Evolutionary conservation across 2,797 vertebrate species (phyloP).

Genomic region (Lophotriccus pileatus): DNA sequence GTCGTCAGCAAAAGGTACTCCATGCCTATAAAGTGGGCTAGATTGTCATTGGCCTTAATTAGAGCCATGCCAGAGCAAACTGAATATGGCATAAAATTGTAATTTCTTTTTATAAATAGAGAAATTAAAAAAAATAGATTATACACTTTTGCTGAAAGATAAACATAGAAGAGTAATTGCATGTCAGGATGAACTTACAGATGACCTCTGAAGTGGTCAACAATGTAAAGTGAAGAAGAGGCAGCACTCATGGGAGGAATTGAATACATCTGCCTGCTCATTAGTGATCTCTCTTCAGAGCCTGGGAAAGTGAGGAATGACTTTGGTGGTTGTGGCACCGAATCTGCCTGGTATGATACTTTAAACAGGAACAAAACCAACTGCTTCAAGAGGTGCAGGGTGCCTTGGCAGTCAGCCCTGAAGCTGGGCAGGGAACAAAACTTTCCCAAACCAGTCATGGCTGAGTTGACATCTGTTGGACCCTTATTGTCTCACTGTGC

Average conservation of each 20-base stretch:
- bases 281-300: not conserved
- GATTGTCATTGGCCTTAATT: not conserved
- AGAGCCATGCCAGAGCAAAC: not conserved
- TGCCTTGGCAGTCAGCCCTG: accelerated
- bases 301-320: not conserved
- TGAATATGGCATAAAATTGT: not conserved
- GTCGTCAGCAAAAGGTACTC: not conserved
- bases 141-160: not conserved
- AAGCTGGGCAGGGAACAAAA: not conserved
- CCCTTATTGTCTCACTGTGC: not conserved
- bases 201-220: not conserved
- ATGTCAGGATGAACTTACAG: not conserved
- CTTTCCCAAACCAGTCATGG: not conserved
- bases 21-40: not conserved
- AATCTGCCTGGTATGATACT: not conserved
- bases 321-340: not conserved
- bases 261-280: not conserved
- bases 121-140: not conserved
- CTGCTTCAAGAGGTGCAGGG: accelerated
- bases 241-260: not conserved
- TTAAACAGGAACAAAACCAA: not conserved
- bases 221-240: not conserved
- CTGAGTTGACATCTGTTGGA: not conserved
- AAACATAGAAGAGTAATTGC: not conserved
- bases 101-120: not conserved